Conservation (phyloP, 2,797 vertebrate species). For the Chelidonichthys spinosus region DNA sequence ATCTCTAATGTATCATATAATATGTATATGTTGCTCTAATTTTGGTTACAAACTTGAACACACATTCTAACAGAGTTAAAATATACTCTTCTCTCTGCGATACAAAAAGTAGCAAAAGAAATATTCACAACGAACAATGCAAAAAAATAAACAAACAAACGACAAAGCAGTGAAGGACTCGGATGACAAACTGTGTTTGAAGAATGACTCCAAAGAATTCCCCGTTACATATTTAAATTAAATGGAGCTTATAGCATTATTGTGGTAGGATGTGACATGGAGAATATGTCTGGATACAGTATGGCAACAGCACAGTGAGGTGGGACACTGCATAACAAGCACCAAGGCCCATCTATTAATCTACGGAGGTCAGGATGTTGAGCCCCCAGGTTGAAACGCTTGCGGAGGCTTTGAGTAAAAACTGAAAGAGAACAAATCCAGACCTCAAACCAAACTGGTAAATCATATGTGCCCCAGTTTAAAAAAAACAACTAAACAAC, state of each 20-base stretch:
- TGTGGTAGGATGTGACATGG: constrained; percentile 44
- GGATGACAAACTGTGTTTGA: constrained; percentile 34
- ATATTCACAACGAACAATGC: constrained; percentile 61
- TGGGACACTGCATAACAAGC: constrained; percentile 65
- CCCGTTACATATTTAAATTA: constrained; percentile 33
- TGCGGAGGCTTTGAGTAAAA: constrained; percentile 45
- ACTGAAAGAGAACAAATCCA: constrained; percentile 48
- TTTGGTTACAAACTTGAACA: constrained; percentile 81
- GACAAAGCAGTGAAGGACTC: constrained; percentile 21
- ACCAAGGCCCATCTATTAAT: constrained; percentile 57
- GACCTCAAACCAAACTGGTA: constrained; percentile 47
- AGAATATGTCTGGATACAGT: constrained; percentile 38
- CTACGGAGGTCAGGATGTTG: constrained; percentile 68
- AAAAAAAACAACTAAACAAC: constrained; percentile 43
- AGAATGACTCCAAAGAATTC: constrained; percentile 42
- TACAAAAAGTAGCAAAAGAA: constrained; percentile 86
- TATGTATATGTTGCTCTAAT: constrained; percentile 65
- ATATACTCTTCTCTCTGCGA: constrained; percentile 80
- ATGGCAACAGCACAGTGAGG: constrained; percentile 73
- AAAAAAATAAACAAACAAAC: constrained; percentile 14
- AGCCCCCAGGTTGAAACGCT: constrained; percentile 51
- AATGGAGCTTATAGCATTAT: constrained; percentile 49
- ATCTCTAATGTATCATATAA: constrained; percentile 67
- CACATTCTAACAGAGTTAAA: constrained; percentile 79
- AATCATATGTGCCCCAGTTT: constrained; percentile 45